phyloP scores from a whole-genome alignment of 2,113 vertebrate species.

The Tinamus guttatus region DNA sequence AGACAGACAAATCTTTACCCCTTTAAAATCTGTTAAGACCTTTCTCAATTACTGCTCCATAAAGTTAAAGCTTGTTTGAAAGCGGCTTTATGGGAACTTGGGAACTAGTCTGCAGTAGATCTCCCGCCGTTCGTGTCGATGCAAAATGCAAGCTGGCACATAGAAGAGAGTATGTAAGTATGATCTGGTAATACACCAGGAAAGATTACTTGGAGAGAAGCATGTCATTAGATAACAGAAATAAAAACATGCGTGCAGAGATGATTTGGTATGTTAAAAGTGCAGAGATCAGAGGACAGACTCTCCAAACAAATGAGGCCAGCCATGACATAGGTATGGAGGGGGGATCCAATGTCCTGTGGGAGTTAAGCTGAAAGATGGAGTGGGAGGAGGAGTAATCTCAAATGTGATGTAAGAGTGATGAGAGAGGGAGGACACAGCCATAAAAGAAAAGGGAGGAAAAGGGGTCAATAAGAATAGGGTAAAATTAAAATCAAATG shows the following conservation, averaged over 20 bases:
- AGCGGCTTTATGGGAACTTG: neutral
- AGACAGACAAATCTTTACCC: neutral
- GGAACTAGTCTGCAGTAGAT: neutral
- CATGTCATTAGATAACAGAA: neutral
- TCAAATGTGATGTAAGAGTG: neutral
- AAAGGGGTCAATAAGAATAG: neutral
- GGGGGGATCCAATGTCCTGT: neutral
- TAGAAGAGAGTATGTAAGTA: fast-evolving
- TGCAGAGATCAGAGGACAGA: neutral
- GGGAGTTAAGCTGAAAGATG: neutral
- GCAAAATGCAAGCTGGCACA: neutral
- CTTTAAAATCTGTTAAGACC: neutral
- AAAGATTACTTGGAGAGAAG: neutral
- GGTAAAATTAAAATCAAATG: neutral
- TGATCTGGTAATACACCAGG: neutral
- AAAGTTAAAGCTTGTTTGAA: neutral
- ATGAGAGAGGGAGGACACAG: neutral
- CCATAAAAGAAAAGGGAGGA: neutral
- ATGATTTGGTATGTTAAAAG: neutral
- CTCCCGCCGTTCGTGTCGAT: neutral
- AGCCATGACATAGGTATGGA: neutral
- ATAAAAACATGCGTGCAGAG: neutral
- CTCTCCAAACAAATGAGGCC: neutral
- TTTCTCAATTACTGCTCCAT: neutral
- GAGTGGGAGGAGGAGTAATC: neutral